Conservation (phyloP, 2,113 vertebrate genomes). For the Thymallus thymallus region DNA sequence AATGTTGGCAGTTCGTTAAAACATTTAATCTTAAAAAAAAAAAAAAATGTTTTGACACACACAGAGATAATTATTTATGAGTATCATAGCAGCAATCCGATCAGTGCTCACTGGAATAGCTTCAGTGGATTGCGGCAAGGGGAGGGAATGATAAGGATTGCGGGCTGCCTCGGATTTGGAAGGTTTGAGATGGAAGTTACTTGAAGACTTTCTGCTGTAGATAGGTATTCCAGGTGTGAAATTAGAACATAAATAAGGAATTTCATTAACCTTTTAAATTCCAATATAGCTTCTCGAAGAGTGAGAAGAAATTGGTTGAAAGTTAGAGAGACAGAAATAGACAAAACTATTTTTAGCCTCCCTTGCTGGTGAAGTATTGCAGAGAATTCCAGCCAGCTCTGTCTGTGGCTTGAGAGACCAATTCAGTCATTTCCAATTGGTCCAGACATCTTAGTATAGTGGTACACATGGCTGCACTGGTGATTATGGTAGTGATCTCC, state of each 20-base stretch:
- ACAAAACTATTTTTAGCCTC: neutral
- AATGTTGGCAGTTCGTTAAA: no score
- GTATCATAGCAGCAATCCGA: neutral
- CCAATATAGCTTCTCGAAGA: no score
- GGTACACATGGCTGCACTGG: constrained; percentile 23
- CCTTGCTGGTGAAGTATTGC: neutral
- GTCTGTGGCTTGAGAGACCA: constrained; percentile 16
- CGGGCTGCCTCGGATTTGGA: neutral
- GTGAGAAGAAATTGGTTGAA: neutral
- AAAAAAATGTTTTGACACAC: no score
- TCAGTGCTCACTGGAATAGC: neutral
- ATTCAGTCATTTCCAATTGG: constrained; percentile 43
- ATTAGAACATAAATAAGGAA: neutral
- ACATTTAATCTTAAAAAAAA: no score
- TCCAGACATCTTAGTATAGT: constrained; percentile 11
- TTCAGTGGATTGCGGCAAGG: neutral
- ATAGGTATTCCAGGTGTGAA: constrained; percentile 1
- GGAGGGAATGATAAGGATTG: neutral
- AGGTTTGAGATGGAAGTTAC: neutral
- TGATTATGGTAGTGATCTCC: constrained; percentile 25
- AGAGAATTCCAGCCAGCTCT: neutral
- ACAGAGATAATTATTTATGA: neutral
- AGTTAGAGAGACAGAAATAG: neutral
- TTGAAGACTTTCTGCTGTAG: neutral
- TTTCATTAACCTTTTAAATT: neutral